Conservation (phyloP, 64 coral and sea anemone genomes). For the Orbicella faveolata region DNA sequence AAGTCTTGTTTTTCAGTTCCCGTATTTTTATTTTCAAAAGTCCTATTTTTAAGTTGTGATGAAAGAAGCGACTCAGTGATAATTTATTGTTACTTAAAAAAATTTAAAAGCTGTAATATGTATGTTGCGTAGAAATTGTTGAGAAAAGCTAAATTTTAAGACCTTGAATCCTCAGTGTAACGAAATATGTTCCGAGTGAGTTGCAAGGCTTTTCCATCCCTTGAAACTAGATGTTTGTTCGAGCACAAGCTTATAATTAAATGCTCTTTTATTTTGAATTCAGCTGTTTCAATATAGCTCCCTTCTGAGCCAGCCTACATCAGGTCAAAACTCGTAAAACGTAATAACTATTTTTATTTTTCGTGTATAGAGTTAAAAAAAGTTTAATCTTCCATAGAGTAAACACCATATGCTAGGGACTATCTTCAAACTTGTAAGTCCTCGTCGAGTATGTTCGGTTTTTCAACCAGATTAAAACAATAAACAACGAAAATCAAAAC, state of each 20-base stretch:
- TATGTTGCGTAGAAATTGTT: no score
- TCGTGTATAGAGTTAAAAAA: not conserved
- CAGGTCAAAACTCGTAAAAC: not conserved
- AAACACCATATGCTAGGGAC: not conserved
- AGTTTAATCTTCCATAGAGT: not conserved
- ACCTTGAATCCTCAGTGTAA: no score
- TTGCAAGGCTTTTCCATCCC: no score
- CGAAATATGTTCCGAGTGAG: no score
- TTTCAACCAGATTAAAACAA: not conserved
- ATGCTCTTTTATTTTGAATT: slow-evolving; percentile 13
- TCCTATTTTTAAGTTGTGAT: not conserved
- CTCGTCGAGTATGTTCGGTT: not conserved
- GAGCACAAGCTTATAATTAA: no score
- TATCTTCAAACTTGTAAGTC: not conserved
- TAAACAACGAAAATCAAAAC: not conserved
- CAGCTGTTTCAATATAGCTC: not conserved
- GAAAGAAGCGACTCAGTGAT: not conserved
- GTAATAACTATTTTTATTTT: slow-evolving; percentile 13
- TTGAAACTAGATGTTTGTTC: no score
- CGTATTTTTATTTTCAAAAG: not conserved
- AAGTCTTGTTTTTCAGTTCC: not conserved
- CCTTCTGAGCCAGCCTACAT: no score
- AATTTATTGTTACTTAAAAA: no score
- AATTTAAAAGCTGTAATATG: no score
- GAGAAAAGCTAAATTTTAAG: no score